Conservation (phyloP, 2,888 invertebrate genomes). For the Actias luna region DNA sequence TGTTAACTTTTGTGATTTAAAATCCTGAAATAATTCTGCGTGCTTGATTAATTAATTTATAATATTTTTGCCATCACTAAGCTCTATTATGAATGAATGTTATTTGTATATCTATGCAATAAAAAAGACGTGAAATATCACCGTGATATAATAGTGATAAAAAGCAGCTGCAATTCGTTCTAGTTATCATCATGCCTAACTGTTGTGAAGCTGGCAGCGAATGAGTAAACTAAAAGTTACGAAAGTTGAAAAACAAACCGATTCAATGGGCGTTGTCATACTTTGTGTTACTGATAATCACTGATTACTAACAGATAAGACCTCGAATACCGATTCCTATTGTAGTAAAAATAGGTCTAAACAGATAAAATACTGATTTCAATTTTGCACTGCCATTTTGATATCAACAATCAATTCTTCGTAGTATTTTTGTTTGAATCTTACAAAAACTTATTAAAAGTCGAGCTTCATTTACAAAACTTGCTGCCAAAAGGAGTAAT, state of each 20-base stretch:
- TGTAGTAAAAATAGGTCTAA: conserved; percentile 42
- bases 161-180: no score
- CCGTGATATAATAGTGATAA: no score
- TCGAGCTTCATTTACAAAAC: neutral
- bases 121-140: no score
- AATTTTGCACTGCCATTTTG: conserved; percentile 9
- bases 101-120: no score
- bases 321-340: conserved; percentile 32
- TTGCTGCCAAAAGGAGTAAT: neutral
- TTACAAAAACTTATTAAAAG: neutral
- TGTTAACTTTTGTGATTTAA: no score
- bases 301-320: conserved; percentile 68
- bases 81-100: no score
- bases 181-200: no score
- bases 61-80: no score
- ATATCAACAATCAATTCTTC: neutral
- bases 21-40: no score
- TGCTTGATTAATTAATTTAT: no score
- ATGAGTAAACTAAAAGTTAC: conserved; percentile 14
- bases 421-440: neutral
- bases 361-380: conserved; percentile 36
- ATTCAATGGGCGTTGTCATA: conserved; percentile 68
- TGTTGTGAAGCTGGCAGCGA: conserved; percentile 13
- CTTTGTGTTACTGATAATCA: conserved; percentile 55
- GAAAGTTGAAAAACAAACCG: conserved; percentile 51